Base-by-base conservation (phyloP, 2,888 invertebrate genomes). In the Pheosia gnoma region DNA sequence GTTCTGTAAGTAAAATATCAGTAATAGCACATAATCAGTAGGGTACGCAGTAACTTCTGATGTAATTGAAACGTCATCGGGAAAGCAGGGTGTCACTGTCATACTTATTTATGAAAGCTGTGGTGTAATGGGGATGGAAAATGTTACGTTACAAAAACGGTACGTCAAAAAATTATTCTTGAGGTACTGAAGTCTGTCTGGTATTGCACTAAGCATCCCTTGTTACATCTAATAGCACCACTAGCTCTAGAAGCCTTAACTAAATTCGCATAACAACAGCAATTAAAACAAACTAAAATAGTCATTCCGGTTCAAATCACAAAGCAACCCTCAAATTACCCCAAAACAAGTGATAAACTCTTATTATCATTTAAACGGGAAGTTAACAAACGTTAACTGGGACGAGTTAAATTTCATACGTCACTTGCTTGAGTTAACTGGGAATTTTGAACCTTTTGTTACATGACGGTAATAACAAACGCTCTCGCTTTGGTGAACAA, bases 381-480 rank as follows among this genome's bases (percentile, higher is more conserved):
- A 47, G 47, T 47, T 47, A n/a, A 5, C 47, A 47, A 47, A 47
- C 11, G 47, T 47, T 47, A 4, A 4, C n/a, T 41, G 5, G 47
- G 45, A 10, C 45, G 45, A 10, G 45, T 45, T 45, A 45, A 45
- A 45, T 45, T 45, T 51, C n/a, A 8, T 51, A 51, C 51, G 25
- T 25, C 51, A 51, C 51, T 51, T 51, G 51, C 25, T 51, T 8
- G 13, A 25, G 25, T 25, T 13, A 51, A 25, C 25, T 25, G 51
- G 51, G 6, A 51, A 47, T 47, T 47, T 51, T 25, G 25, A 51
- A 51, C 51, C 51, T 51, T 51, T 51, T 51, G 45, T 45, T 25
- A 45, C 45, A 60, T 61, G 63, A 65, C 63, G 67, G 74, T 67
- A 73, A 70, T 72, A 25, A 75, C 64, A 63, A 72, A 74, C 68